Conservation (phyloP, 2,797 vertebrate genomes). For the Helostoma temminkii region DNA sequence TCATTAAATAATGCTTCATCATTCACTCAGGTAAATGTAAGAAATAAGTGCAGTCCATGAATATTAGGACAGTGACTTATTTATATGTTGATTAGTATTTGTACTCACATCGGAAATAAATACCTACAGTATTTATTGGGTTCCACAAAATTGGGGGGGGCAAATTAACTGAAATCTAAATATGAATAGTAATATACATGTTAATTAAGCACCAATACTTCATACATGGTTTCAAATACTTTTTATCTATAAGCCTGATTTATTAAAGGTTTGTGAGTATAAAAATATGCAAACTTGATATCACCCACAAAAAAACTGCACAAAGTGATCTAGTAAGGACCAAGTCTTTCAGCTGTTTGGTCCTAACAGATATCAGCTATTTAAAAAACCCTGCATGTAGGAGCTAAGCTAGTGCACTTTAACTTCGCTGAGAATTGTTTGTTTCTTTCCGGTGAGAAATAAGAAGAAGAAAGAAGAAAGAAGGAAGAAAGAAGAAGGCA, state of each 20-base stretch:
- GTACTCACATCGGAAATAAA: conserved; percentile 23
- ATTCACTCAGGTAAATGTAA: conserved; percentile 30
- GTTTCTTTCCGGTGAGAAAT: too few species aligned
- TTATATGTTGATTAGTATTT: conserved; percentile 36
- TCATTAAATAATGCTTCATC: conserved; percentile 22
- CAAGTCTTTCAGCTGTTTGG: too few species aligned
- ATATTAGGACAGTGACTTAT: conserved; percentile 49
- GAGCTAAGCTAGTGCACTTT: background rate
- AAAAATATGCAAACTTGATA: too few species aligned
- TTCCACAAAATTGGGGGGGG: background rate
- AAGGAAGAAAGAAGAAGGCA: too few species aligned
- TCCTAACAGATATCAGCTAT: too few species aligned
- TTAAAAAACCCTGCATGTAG: too few species aligned
- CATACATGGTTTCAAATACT: background rate
- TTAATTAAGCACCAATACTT: background rate
- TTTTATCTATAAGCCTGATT: background rate
- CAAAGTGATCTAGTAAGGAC: too few species aligned
- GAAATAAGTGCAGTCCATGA: conserved; percentile 19
- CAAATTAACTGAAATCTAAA: background rate
- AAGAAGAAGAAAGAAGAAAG: too few species aligned
- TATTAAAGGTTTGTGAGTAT: too few species aligned
- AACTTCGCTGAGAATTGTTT: too few species aligned
- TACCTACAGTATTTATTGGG: background rate
- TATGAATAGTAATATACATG: background rate
- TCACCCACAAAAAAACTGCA: too few species aligned